phyloP scores from a whole-genome alignment of 2,888 invertebrate species.

The Tridacna gigas region DNA sequence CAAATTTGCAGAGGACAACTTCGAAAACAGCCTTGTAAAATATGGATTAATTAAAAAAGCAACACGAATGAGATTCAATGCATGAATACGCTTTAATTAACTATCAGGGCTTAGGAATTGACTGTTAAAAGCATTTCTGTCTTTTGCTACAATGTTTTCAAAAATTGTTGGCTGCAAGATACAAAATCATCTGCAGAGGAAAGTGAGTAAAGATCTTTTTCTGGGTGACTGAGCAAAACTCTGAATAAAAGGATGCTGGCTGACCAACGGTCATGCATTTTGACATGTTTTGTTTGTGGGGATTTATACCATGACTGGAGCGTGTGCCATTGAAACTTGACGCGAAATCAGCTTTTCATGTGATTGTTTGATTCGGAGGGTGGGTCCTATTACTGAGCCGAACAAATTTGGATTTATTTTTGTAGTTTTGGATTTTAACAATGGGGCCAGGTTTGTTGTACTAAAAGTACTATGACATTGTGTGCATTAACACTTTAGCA shows the following conservation, averaged over 20 bases:
- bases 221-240: slow-evolving; percentile 29
- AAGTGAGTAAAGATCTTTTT: slow-evolving; percentile 4
- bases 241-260: slow-evolving; percentile 22
- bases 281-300: slow-evolving; percentile 21
- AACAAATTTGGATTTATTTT: neutral
- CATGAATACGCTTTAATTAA: too few relatives aligned
- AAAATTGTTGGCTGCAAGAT: too few relatives aligned
- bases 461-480: neutral
- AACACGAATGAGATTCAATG: too few relatives aligned
- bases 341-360: neutral
- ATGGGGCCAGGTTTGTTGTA: neutral
- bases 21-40: too few relatives aligned
- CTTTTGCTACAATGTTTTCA: too few relatives aligned
- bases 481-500: neutral
- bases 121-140: too few relatives aligned
- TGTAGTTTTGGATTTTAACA: neutral
- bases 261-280: slow-evolving; percentile 24
- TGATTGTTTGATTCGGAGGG: neutral
- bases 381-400: neutral
- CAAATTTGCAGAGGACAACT: too few relatives aligned
- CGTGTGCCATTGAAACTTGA: slow-evolving; percentile 1
- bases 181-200: neutral
- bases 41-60: too few relatives aligned
- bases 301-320: slow-evolving; percentile 1
- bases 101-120: too few relatives aligned